These are phyloP conservation scores for Ictalurus furcatus DNA, from an alignment of 2,113 vertebrate genomes.

Conservation along the genomic window DNA sequence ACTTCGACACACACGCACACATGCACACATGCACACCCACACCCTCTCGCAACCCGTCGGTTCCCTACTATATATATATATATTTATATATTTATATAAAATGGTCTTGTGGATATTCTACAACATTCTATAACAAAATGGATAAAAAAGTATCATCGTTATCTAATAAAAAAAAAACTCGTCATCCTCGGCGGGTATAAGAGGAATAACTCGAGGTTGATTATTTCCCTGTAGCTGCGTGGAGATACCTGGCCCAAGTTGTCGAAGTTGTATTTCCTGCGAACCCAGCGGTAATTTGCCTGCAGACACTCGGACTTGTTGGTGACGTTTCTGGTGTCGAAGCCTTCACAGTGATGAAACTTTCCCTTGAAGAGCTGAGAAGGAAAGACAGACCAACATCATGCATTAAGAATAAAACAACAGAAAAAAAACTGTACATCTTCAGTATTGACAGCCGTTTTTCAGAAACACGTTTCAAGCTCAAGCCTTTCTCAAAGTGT, in stretches of 20 bases:
- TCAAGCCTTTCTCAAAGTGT: not conserved
- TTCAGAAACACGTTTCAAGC: not conserved
- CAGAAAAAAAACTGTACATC: not conserved
- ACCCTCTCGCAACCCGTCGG: no score
- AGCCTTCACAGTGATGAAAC: slow-evolving; percentile 91
- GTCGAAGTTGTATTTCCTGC: slow-evolving; percentile 97
- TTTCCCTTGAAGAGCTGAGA: slow-evolving; percentile 95
- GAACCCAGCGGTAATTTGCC: slow-evolving; percentile 83
- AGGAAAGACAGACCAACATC: slow-evolving; percentile 8
- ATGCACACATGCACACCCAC: no score
- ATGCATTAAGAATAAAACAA: not conserved
- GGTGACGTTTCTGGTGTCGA: slow-evolving; percentile 85
- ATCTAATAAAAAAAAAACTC: not conserved
- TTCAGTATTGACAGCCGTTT: not conserved
- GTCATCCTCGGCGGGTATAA: no score
- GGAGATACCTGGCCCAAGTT: slow-evolving; percentile 90
- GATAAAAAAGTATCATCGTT: not conserved
- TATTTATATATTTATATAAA: no score
- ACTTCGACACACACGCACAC: no score
- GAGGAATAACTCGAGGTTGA: not conserved
- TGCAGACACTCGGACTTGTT: slow-evolving; percentile 85
- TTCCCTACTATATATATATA: no score
- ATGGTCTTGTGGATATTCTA: not conserved
- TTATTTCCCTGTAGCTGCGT: not conserved
- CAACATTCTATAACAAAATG: not conserved